Percentiles rank a stretch among this genome's conserved stretches.
Evolutionary conservation across 2,888 invertebrate species (phyloP).

Genomic region (Amaurobius ferox): DNA sequence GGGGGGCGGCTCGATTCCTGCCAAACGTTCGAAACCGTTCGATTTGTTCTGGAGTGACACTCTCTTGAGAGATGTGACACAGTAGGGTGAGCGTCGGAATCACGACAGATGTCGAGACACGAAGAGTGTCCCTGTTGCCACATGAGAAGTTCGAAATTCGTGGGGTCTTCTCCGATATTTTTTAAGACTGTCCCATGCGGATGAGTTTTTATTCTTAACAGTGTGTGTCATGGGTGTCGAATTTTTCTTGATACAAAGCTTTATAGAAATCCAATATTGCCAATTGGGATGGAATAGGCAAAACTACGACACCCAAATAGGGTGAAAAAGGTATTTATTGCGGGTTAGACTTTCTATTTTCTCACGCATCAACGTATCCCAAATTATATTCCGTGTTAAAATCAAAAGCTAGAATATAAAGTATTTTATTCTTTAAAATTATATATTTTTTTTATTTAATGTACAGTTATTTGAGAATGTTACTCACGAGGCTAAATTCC

Average conservation of each 20-base stretch:
- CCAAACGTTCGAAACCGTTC: slow-evolving; percentile 15
- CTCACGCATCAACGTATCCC: no score
- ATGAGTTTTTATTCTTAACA: not conserved
- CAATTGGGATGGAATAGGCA: no score
- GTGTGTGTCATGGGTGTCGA: not conserved
- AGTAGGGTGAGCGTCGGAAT: slow-evolving; percentile 33
- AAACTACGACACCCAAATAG: no score
- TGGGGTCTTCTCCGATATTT: not conserved
- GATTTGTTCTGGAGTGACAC: slow-evolving; percentile 69
- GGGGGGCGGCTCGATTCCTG: slow-evolving; percentile 26
- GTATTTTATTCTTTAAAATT: no score
- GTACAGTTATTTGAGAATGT: no score
- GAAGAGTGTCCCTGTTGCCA: not conserved
- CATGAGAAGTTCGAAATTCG: not conserved
- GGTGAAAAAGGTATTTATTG: no score
- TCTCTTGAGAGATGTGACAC: slow-evolving; percentile 30
- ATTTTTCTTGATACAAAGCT: not conserved
- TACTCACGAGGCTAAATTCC: no score
- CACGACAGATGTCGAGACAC: slow-evolving; percentile 56
- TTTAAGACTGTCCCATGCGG: not conserved
- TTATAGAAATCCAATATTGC: not conserved
- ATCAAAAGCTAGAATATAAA: no score
- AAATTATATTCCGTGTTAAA: no score
- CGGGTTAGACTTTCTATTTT: no score
- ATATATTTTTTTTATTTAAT: no score